Base-by-base conservation (phyloP, 1,140 invertebrate species). In the Thrips palmi region DNA sequence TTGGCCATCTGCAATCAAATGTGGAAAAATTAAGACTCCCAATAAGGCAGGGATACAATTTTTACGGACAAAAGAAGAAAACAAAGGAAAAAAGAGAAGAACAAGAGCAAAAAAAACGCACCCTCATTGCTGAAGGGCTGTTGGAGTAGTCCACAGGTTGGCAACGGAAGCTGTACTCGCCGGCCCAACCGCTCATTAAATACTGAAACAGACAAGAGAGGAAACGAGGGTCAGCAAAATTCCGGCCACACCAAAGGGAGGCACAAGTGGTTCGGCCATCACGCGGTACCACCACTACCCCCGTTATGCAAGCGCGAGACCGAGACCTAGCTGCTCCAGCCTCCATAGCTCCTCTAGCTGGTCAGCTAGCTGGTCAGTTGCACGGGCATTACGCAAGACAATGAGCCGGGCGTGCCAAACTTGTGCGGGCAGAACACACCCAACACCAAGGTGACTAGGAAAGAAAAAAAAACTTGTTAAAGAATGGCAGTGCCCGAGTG, bases 61-160 rank as follows among this genome's bases (percentile, higher is more conserved):
- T 31, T 7, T 19, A 7, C 11, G n/a, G 3, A 15, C n/a, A 11
- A 11, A 37, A 5, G 11, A 15, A 27, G 10, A 27, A 37, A 39
- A 3, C 11, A 11, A 21, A 14, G 20, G 3, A 25, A 48, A 67
- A 65, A 49, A 43, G n/a, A 52, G 36, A 42, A 44, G 37, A 42
- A 32, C 25, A 21, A 6, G 22, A 18, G 19, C 3, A 23, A 11
- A 4, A 24, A 28, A 35, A 28, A 71, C 74, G 72, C 67, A 88
- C 83, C 61, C 85, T 72, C 52, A 91, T 62, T 15, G 84, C 86
- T 60, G 77, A 63, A 11, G 78, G 74, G 56, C 67, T 82, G 38
- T 73, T 66, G 1, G 83, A 82, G 54, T 92, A 94, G 56, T 89
- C 84, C 24, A 96, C 87, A 18, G 86, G 83, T 61, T 96, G 87